Evolutionary conservation across 2,113 vertebrate genomes (phyloP).

Genomic region (Rhegmatorhina hoffmannsi): DNA sequence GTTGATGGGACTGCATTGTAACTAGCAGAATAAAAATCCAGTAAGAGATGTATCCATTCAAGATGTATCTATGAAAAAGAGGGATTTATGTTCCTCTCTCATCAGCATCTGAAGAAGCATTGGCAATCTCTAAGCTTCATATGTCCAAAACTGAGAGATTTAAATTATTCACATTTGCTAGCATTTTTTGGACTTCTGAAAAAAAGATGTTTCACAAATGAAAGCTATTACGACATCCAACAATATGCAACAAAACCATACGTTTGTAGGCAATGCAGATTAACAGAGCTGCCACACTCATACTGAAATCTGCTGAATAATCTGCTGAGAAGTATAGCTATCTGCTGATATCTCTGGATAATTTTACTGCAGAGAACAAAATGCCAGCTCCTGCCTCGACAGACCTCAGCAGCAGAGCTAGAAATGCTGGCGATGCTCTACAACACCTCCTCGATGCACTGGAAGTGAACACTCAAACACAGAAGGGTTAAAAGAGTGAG

Average conservation of each 20-base stretch:
- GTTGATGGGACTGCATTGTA: background rate
- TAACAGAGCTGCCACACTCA: background rate
- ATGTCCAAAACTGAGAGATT: background rate
- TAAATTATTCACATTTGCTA: background rate
- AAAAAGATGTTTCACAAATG: background rate
- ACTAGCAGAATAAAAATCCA: background rate
- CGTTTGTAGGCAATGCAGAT: background rate
- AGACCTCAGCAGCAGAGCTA: background rate
- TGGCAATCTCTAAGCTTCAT: background rate
- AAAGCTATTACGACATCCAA: background rate
- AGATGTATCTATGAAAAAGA: background rate
- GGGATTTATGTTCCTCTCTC: background rate
- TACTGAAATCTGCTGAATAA: background rate
- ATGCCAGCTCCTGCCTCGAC: background rate
- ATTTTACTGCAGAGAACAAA: background rate
- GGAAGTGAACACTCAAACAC: background rate
- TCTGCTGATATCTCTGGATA: background rate
- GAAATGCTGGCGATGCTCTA: background rate
- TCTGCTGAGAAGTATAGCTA: background rate
- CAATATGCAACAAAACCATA: background rate
- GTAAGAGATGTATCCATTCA: background rate
- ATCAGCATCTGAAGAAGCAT: background rate
- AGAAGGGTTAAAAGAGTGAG: conserved; percentile 40
- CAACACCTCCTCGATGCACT: background rate
- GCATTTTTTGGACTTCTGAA: background rate